Conservation (phyloP, 2,797 vertebrate genomes). For the Cuculus canorus region DNA sequence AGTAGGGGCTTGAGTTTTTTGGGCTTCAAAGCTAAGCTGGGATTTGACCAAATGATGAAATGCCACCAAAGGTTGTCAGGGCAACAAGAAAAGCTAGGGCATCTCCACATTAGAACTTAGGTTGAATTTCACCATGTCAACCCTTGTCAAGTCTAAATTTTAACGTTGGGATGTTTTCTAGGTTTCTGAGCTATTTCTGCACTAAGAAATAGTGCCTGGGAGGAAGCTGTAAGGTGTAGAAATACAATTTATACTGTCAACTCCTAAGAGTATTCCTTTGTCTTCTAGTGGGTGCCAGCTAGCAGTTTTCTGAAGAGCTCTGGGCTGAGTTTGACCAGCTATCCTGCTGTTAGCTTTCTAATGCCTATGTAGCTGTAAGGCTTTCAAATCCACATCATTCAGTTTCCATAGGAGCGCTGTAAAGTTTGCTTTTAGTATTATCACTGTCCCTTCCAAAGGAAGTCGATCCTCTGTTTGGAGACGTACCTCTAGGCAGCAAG, state of each 20-base stretch:
- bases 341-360: not conserved
- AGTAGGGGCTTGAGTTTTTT: not conserved
- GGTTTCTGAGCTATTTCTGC: not conserved
- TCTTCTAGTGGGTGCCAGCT: not conserved
- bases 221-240: not conserved
- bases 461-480: not conserved
- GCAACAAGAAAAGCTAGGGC: not conserved
- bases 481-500: not conserved
- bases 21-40: not conserved
- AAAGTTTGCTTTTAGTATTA: not conserved
- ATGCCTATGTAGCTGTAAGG: not conserved
- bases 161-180: not conserved
- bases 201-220: not conserved
- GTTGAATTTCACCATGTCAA: not conserved
- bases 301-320: not conserved
- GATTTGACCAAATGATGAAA: not conserved
- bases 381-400: not conserved
- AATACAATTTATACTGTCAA: not conserved
- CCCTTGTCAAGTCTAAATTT: not conserved
- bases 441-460: not conserved
- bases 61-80: not conserved
- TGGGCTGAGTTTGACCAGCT: not conserved
- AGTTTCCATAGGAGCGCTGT: not conserved
- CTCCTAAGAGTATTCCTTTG: not conserved
- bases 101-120: not conserved